Base-by-base conservation (phyloP, 2,888 invertebrate species). In the Nineta flava region DNA sequence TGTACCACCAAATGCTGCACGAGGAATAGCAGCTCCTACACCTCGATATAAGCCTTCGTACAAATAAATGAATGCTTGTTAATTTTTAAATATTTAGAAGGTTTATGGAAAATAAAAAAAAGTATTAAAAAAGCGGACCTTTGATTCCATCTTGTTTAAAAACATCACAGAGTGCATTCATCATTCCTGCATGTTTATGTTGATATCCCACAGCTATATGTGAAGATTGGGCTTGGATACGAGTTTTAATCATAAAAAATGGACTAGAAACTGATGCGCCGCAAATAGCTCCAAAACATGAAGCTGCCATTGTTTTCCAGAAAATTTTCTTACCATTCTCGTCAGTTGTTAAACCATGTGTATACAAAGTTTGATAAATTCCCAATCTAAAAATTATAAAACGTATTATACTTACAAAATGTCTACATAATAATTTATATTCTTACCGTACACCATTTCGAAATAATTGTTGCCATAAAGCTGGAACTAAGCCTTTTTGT, bases 191-290 rank as follows among this genome's bases (percentile, higher is more conserved):
- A 60, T 88, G 84, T 3, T 73, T 64, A 61, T 92, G 92, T 60
- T 94, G 93, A 62, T 86, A 78, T 0, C 93, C 93, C 1, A 93
- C 93, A 2, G 92, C 91, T 48, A 93, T 88, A 48, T 71, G 66
- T 1, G 77, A 78, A 2, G 84, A 78, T 59, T 79, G 74, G 1
- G 87, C 75, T 61, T 90, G 88, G 9, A 90, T 68, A 57, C 87
- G 80, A 2, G 86, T 87, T 69, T 91, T 91, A 16, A 90, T 87
- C 69, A 95, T 70, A 65, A 87, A 93, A 60, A 92, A 81, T 0
- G 94, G 94, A 61, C 91, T 92, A 7, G 86, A 90, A 5, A 81
- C 69, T 52, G 82, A 74, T 9, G 84, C 83, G 2, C 92, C 93
- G 12, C 84, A 61, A 16, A 79, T 76, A 0, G 94, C 94, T 15